These are phyloP conservation scores for Myopa testacea DNA, from an alignment of 2,888 invertebrate species.

Conservation along the genomic window DNA sequence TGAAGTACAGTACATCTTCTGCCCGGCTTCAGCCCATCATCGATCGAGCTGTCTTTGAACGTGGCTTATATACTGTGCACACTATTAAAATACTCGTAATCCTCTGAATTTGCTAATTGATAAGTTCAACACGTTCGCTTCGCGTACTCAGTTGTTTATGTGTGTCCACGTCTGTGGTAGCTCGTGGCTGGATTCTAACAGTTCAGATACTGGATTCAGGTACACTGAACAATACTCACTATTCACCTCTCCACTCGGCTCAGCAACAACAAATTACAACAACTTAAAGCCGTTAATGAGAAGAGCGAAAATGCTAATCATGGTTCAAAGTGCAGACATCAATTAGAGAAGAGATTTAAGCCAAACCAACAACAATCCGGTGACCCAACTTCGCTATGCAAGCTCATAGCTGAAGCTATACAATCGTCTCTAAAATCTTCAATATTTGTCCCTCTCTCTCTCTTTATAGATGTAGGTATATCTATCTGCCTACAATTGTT, in stretches of 20 bases:
- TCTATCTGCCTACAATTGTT: too few relatives aligned
- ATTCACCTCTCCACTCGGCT: neutral
- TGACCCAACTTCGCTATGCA: too few relatives aligned
- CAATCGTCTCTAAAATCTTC: too few relatives aligned
- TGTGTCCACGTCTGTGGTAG: neutral
- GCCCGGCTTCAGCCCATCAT: neutral
- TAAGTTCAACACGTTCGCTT: constrained; percentile 51
- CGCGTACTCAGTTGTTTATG: constrained; percentile 17
- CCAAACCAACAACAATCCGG: too few relatives aligned
- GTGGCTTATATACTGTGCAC: neutral
- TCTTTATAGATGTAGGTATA: too few relatives aligned
- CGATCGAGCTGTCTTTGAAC: neutral
- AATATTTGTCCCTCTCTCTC: too few relatives aligned
- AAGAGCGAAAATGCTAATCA: neutral
- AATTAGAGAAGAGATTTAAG: neutral
- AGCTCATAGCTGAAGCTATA: too few relatives aligned
- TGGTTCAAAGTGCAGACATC: neutral
- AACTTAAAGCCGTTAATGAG: constrained; percentile 2
- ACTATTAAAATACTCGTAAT: neutral
- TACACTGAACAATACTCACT: too few relatives aligned
- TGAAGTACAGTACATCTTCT: neutral
- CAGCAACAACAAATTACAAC: neutral
- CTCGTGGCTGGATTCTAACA: neutral
- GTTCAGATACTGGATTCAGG: neutral
- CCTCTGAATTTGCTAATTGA: constrained; percentile 52